phyloP scores from a whole-genome alignment of 2,888 invertebrate species.

The Tanytarsus gracilentus region DNA sequence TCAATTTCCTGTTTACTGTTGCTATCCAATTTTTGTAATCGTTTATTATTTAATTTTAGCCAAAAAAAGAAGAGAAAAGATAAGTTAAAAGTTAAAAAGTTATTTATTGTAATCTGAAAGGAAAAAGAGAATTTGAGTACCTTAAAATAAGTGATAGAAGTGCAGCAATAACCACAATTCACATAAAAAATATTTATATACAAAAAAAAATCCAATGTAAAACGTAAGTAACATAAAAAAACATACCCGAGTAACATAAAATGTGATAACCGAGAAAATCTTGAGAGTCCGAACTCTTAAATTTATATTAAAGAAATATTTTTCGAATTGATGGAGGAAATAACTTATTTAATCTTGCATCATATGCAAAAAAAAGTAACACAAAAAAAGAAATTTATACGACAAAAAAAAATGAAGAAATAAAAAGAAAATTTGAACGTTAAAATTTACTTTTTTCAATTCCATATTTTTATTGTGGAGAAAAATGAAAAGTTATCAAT shows the following conservation, averaged over 20 bases:
- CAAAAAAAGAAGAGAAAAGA: not conserved
- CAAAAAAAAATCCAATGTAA: not conserved
- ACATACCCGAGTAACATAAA: not conserved
- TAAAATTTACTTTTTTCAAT: no score
- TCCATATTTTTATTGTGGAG: no score
- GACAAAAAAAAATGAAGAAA: not conserved
- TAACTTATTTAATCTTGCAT: no score
- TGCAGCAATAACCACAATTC: not conserved
- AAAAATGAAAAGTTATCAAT: no score
- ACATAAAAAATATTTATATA: not conserved
- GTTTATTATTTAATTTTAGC: not conserved
- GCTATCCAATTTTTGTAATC: not conserved
- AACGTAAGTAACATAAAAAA: slow-evolving; percentile 3
- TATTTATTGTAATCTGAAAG: not conserved
- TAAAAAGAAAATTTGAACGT: not conserved
- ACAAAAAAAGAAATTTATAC: not conserved
- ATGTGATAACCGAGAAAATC: not conserved
- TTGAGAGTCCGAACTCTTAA: no score
- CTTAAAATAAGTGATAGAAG: not conserved
- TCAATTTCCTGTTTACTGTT: slow-evolving; percentile 6
- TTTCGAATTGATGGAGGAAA: no score
- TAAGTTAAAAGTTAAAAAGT: not conserved
- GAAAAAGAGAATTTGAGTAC: not conserved
- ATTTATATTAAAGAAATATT: no score
- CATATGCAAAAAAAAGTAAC: not conserved